These are phyloP conservation scores for Leistus spinibarbis DNA, from an alignment of 2,888 invertebrate genomes.

Conservation along the genomic window DNA sequence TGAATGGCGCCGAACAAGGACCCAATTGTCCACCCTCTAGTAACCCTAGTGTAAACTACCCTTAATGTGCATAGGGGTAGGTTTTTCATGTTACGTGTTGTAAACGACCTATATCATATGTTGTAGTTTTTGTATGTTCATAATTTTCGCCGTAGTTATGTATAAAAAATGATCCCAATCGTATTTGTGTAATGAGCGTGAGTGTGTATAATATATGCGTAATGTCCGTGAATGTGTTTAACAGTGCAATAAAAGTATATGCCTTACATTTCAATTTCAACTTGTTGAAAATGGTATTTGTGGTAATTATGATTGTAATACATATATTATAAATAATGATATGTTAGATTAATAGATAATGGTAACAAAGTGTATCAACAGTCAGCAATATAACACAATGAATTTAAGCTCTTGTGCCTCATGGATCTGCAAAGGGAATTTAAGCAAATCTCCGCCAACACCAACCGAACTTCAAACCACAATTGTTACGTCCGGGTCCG, in stretches of 20 bases:
- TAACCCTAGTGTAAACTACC: background rate
- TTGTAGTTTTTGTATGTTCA: background rate
- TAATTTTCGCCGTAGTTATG: background rate
- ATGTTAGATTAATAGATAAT: background rate
- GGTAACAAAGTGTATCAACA: constrained; percentile 25
- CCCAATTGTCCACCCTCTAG: no score
- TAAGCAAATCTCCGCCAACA: constrained; percentile 56
- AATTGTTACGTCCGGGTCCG: constrained; percentile 60
- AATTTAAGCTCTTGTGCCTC: constrained; percentile 54
- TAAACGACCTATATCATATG: no score
- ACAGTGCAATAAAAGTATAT: constrained; percentile 29
- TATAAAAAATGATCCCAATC: no score
- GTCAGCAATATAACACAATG: constrained; percentile 46
- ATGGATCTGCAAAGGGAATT: constrained; percentile 51
- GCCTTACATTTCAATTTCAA: constrained; percentile 24
- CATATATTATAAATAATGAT: background rate
- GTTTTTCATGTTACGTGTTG: no score
- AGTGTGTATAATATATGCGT: no score
- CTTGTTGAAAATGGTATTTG: constrained; percentile 26
- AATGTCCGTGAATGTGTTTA: background rate
- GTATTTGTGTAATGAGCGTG: background rate
- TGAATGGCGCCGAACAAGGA: no score
- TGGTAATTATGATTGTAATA: background rate
- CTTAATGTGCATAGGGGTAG: background rate
- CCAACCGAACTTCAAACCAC: constrained; percentile 55